Evolutionary conservation across 2,113 vertebrate genomes (phyloP).

Genomic region (Dasyprocta punctata): DNA sequence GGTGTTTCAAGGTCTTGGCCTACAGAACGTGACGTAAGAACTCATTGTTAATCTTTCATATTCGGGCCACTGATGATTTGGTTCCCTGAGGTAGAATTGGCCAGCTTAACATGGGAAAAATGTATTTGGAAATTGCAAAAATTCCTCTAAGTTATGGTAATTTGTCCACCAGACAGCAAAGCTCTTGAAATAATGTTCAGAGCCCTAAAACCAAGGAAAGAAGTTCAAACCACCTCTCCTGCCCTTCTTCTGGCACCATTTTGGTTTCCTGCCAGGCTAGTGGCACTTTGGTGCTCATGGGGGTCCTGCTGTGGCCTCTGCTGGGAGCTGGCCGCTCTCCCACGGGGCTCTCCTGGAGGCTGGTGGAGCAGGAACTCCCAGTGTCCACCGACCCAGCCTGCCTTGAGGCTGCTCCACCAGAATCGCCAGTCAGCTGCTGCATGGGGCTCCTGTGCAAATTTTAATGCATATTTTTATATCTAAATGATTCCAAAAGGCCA

Average conservation of each 20-base stretch:
- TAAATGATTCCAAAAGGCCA: conserved; percentile 54
- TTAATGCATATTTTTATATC: conserved; percentile 63
- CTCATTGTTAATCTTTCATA: neutral
- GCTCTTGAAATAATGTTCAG: neutral
- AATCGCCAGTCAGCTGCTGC: neutral
- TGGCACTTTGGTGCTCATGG: neutral
- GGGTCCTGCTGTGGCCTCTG: neutral
- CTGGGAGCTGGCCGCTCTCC: neutral
- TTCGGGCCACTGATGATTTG: neutral
- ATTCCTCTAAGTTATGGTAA: neutral
- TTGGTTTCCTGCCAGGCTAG: neutral
- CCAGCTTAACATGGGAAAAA: neutral
- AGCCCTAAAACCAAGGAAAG: neutral
- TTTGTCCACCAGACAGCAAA: neutral
- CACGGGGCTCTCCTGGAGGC: neutral
- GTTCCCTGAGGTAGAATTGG: neutral
- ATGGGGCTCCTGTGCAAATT: neutral
- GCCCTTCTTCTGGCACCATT: neutral
- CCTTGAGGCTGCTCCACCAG: rapidly evolving
- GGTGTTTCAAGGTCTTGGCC: neutral
- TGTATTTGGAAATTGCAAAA: neutral
- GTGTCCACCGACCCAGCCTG: neutral
- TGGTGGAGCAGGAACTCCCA: neutral
- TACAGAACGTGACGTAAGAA: neutral
- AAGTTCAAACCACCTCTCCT: rapidly evolving